These are phyloP conservation scores for Scomber japonicus DNA, from an alignment of 2,113 vertebrate genomes.

Conservation along the genomic window DNA sequence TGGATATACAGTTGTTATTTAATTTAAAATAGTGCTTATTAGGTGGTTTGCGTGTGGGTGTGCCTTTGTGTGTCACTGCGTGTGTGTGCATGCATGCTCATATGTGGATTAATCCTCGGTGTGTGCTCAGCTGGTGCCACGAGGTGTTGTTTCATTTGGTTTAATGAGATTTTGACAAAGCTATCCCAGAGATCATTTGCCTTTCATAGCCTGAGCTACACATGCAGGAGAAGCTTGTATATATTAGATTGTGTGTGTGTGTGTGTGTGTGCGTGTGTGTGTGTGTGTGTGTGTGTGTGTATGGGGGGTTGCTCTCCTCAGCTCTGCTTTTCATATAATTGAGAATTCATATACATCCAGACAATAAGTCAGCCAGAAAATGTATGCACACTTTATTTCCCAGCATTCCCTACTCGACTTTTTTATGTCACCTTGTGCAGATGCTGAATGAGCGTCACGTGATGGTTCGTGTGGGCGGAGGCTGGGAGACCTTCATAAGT, in stretches of 20 bases:
- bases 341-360: slow-evolving; percentile 42
- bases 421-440: slow-evolving; percentile 80
- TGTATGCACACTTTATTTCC: slow-evolving; percentile 1
- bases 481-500: slow-evolving; percentile 96
- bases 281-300: no score
- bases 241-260: slow-evolving; percentile 63
- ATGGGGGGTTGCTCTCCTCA: background rate
- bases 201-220: slow-evolving; percentile 51
- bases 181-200: slow-evolving; percentile 71
- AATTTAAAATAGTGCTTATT: slow-evolving; percentile 37
- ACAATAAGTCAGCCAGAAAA: slow-evolving; percentile 28
- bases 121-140: slow-evolving; percentile 83
- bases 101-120: slow-evolving; percentile 71
- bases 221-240: slow-evolving; percentile 61
- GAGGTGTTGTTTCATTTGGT: slow-evolving; percentile 82
- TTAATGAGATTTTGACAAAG: slow-evolving; percentile 86
- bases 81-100: slow-evolving; percentile 49
- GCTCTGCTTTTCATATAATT: slow-evolving; percentile 31
- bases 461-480: slow-evolving; percentile 98
- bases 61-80: slow-evolving; percentile 46
- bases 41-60: slow-evolving; percentile 26
- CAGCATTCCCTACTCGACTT: slow-evolving; percentile 1
- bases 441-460: slow-evolving; percentile 98
- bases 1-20: background rate
- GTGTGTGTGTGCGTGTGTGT: no score